These are phyloP conservation scores for Tricholaema leucomelas DNA, from an alignment of 2,113 vertebrate species.

Conservation along the genomic window DNA sequence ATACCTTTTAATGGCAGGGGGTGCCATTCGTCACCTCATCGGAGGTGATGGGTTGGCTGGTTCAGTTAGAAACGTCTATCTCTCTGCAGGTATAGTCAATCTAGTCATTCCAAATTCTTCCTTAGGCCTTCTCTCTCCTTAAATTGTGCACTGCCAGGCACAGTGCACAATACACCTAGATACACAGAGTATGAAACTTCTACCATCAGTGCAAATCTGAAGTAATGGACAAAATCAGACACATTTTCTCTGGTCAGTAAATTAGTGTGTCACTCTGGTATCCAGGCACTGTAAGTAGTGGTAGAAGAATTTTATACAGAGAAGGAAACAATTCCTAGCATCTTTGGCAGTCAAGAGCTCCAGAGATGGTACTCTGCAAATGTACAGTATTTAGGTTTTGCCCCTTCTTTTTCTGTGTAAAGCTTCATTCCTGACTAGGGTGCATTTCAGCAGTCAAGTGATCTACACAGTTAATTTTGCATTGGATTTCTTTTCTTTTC, in stretches of 20 bases:
- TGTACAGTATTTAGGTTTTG: background rate
- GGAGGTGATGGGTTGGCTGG: background rate
- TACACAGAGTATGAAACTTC: background rate
- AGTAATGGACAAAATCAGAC: background rate
- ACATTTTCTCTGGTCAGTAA: background rate
- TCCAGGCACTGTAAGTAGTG: background rate
- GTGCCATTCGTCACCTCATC: no score
- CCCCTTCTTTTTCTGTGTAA: background rate
- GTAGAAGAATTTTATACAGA: background rate
- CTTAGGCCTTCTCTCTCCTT: background rate
- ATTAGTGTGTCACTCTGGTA: background rate
- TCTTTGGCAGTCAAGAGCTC: background rate
- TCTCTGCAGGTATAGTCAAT: background rate
- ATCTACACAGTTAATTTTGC: background rate
- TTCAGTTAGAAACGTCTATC: background rate
- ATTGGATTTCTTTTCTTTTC: background rate
- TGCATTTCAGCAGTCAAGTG: background rate
- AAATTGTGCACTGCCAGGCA: background rate
- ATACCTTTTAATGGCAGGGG: background rate
- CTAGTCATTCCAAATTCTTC: background rate
- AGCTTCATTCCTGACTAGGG: background rate
- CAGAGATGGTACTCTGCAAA: background rate
- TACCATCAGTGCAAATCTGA: background rate
- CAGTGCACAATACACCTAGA: background rate
- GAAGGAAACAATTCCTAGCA: background rate